A percentile compares a stretch with the other conserved stretches of the same genome.
phyloP scores from a whole-genome alignment of 2,888 invertebrate species.

The Callosobruchus maculatus region DNA sequence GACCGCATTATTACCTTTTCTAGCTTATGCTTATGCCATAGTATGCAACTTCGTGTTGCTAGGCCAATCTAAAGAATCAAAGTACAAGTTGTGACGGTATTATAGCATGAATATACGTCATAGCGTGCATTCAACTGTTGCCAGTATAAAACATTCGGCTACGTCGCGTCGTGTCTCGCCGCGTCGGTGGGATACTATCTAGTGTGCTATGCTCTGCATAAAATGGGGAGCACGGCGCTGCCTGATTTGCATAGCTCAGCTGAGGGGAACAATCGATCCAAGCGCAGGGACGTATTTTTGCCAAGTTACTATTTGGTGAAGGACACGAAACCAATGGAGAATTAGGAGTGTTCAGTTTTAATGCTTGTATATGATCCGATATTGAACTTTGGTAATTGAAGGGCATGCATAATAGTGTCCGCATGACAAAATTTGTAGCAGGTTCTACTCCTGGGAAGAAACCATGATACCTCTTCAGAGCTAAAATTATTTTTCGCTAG shows the following conservation, averaged over 20 bases:
- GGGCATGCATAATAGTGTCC: no score
- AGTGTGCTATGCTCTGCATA: conserved; percentile 42
- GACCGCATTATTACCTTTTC: no score
- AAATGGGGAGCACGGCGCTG: conserved; percentile 50
- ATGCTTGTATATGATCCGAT: no score
- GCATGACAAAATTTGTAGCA: no score
- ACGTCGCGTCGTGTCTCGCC: background rate
- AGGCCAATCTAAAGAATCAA: background rate
- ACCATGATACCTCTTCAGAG: no score
- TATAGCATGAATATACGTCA: background rate
- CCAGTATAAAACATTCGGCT: background rate
- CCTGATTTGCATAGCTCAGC: conserved; percentile 53
- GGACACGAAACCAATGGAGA: background rate
- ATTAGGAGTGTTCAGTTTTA: no score
- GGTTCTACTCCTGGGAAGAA: no score
- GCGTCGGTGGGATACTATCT: conserved; percentile 8
- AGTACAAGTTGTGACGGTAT: background rate
- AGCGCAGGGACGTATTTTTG: conserved; percentile 11
- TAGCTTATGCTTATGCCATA: no score
- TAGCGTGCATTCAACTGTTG: background rate
- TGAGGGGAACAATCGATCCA: conserved; percentile 49
- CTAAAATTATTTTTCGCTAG: no score
- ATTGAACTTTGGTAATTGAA: no score
- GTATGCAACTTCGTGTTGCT: no score
- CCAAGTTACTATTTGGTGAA: background rate